Evolutionary conservation across 30 jellyfish, hydroid and myxozoan species (phyloP).

Genomic region (Turritopsis rubra): DNA sequence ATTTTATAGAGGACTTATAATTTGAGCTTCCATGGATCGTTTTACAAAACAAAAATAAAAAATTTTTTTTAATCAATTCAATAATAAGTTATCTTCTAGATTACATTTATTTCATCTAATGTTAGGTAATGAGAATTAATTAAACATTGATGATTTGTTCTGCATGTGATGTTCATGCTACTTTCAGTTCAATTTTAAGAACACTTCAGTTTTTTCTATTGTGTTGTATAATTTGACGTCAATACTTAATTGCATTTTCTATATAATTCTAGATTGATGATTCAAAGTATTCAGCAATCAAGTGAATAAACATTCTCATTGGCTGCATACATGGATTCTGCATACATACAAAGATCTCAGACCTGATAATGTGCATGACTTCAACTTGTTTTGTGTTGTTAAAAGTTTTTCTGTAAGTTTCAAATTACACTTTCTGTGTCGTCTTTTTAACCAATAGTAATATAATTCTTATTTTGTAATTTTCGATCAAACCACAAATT

Average conservation of each 20-base stretch:
- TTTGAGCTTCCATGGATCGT: background rate
- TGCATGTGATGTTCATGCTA: background rate
- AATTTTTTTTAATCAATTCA: background rate
- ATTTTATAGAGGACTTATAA: background rate
- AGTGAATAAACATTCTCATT: background rate
- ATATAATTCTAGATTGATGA: background rate
- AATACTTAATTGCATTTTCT: background rate
- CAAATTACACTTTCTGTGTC: too few species aligned
- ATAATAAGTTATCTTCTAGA: too few species aligned
- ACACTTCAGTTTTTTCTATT: background rate
- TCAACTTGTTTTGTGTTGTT: too few species aligned
- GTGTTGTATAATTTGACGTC: too few species aligned
- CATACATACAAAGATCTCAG: background rate
- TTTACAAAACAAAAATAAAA: background rate
- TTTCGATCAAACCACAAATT: background rate
- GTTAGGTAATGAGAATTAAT: background rate
- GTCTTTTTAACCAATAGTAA: background rate
- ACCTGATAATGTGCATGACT: background rate
- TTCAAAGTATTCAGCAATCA: background rate
- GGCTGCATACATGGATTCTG: background rate
- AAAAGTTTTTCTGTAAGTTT: background rate
- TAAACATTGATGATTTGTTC: background rate
- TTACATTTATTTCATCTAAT: background rate
- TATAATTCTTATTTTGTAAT: background rate
- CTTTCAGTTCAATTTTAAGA: background rate